phyloP scores from a whole-genome alignment of 30 jellyfish, hydroid and myxozoan genomes.

The Rhopilema esculentum region DNA sequence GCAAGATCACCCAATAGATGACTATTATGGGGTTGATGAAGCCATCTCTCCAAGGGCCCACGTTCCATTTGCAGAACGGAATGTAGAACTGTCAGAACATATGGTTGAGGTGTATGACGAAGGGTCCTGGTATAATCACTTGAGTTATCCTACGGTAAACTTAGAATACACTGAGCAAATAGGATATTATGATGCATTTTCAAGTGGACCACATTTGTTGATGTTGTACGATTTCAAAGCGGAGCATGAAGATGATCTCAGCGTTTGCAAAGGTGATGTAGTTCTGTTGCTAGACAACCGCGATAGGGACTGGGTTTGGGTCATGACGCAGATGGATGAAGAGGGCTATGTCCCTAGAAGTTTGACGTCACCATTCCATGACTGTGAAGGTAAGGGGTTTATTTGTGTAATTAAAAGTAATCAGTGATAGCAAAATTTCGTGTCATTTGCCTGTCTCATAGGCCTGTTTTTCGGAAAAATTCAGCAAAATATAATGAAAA shows the following conservation, averaged over 20 bases:
- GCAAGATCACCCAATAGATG: no score
- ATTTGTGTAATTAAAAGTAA: not conserved
- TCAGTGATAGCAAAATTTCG: no score
- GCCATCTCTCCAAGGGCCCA: not conserved
- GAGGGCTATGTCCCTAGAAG: constrained; percentile 92
- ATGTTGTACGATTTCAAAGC: constrained; percentile 68
- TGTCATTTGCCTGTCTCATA: no score
- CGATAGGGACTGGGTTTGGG: constrained; percentile 89
- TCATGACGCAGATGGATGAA: constrained; percentile 57
- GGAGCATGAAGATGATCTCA: constrained; percentile 69
- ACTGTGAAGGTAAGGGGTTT: constrained; percentile 51
- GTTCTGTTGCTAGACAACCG: constrained; percentile 75
- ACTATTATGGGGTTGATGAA: not conserved
- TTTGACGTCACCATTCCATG: constrained; percentile 60
- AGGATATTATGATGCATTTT: constrained; percentile 19
- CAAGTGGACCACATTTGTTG: constrained; percentile 55
- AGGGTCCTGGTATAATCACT: not conserved
- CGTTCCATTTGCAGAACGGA: not conserved
- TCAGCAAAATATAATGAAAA: no score
- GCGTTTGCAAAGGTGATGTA: constrained; percentile 71
- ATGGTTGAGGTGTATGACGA: not conserved
- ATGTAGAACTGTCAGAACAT: not conserved
- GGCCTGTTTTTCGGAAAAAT: no score
- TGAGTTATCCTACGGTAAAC: constrained; percentile 12
- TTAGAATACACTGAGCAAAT: constrained; percentile 9